A percentile compares a stretch with the other conserved stretches of the same genome.
Evolutionary conservation across 1,140 invertebrate species (phyloP).

Genomic region (Drosophila lacertosa): DNA sequence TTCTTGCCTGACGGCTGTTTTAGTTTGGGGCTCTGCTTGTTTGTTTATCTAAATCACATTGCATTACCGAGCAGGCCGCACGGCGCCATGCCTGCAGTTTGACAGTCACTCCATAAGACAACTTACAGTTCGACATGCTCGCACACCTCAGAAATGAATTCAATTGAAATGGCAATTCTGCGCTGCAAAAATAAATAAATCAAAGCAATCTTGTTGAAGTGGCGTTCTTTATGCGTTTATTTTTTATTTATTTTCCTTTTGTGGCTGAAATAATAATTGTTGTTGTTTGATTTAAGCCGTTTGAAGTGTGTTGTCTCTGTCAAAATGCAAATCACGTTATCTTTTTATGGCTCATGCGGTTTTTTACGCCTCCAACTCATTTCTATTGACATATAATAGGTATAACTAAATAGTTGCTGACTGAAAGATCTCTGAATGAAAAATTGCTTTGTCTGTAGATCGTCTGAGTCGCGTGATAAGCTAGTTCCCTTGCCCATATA

Average conservation of each 20-base stretch:
- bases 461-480: not conserved
- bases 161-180: not conserved
- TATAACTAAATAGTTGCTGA: constrained; percentile 1
- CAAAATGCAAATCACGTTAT: constrained; percentile 14
- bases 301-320: not conserved
- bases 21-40: constrained; percentile 4
- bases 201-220: not conserved
- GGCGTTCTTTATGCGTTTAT: too few relatives aligned
- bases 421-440: not conserved
- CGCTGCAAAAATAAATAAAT: constrained; percentile 3
- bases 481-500: constrained; percentile 26
- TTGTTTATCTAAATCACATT: constrained; percentile 28
- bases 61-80: constrained; percentile 10
- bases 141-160: not conserved
- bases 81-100: constrained; percentile 13
- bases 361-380: not conserved
- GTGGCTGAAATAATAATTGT: not conserved
- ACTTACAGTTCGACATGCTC: not conserved
- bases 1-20: constrained; percentile 13
- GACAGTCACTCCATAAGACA: not conserved
- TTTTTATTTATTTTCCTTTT: not conserved
- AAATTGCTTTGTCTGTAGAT: not conserved
- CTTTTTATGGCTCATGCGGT: not conserved
- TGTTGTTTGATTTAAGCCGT: not conserved
- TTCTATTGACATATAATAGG: constrained; percentile 3